Conservation (phyloP, 2,797 vertebrate species). For the Microcaecilia unicolor region DNA sequence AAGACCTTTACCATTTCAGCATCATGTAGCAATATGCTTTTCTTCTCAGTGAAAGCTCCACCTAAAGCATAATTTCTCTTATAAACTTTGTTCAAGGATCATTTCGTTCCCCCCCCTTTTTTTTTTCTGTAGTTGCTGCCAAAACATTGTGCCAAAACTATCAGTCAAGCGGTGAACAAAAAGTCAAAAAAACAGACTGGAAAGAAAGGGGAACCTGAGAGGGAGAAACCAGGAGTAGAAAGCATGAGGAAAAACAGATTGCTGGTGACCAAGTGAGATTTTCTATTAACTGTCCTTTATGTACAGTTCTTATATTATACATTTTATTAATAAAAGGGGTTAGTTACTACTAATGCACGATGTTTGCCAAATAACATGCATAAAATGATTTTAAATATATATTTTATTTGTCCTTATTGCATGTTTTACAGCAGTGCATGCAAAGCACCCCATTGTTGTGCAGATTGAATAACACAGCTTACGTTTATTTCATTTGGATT, state of each 20-base stretch:
- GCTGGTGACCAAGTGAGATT: slow-evolving; percentile 68
- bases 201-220: slow-evolving; percentile 91
- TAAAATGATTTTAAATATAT: too few relatives aligned
- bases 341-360: too few relatives aligned
- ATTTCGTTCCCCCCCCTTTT: slow-evolving; percentile 16
- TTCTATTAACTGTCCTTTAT: too few relatives aligned
- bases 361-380: too few relatives aligned
- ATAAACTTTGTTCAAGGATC: slow-evolving; percentile 1
- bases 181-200: slow-evolving; percentile 96
- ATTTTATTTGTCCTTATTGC: too few relatives aligned
- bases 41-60: background rate
- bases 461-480: too few relatives aligned
- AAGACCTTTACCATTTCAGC: too few relatives aligned
- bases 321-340: too few relatives aligned
- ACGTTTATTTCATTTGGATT: too few relatives aligned
- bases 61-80: background rate
- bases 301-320: too few relatives aligned
- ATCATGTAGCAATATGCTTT: background rate
- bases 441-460: too few relatives aligned
- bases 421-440: too few relatives aligned
- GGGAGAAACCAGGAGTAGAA: slow-evolving; percentile 95
- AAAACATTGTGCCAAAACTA: slow-evolving; percentile 98
- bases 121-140: slow-evolving; percentile 74
- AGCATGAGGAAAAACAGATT: slow-evolving; percentile 98
- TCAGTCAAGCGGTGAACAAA: slow-evolving; percentile 98